Conservation (phyloP, 1,140 invertebrate genomes). For the Meteorus sp. region DNA sequence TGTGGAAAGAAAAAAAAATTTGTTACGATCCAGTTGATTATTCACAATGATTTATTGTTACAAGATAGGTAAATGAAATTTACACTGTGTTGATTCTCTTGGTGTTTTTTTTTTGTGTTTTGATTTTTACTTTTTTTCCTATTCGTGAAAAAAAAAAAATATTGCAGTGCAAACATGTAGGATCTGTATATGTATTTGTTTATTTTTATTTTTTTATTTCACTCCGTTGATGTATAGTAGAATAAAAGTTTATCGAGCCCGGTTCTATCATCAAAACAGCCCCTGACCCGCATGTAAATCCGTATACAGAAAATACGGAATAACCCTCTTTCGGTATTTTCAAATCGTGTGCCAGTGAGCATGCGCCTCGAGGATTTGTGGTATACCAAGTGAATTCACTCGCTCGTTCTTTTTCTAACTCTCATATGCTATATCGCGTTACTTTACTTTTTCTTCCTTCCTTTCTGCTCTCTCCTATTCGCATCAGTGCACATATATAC, state of each 20-base stretch:
- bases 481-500: neutral
- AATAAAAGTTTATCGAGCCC: no score
- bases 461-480: neutral
- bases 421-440: neutral
- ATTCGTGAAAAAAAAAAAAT: no score
- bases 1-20: neutral
- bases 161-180: no score
- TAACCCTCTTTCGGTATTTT: neutral
- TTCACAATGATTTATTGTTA: neutral
- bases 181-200: no score
- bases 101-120: no score
- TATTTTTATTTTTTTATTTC: no score
- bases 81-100: no score
- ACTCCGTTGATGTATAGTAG: no score
- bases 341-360: neutral
- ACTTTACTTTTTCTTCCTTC: neutral
- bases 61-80: no score
- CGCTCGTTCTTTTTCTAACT: neutral
- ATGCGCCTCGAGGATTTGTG: no score
- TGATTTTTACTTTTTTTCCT: no score
- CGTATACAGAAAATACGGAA: neutral
- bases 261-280: no score
- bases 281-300: conserved; percentile 5
- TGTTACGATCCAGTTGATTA: neutral
- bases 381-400: neutral